Evolutionary conservation across 2,888 invertebrate genomes (phyloP).

Genomic region (Neoscelio sp.): DNA sequence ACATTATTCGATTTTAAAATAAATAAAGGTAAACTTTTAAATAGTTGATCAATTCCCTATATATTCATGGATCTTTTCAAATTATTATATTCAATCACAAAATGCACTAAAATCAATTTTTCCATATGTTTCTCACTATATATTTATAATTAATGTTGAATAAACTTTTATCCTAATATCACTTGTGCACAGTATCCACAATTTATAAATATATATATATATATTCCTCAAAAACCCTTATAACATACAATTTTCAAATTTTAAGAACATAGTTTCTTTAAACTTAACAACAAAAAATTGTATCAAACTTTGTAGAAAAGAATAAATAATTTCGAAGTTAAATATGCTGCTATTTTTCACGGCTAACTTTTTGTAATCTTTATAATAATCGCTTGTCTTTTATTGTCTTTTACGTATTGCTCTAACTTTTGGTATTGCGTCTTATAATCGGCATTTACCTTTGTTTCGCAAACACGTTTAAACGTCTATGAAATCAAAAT

Average conservation of each 20-base stretch:
- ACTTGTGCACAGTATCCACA: slow-evolving; percentile 18
- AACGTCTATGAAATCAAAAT: slow-evolving; percentile 17
- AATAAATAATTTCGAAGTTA: slow-evolving; percentile 2
- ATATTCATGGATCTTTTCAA: too few relatives aligned
- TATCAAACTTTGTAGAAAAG: background rate
- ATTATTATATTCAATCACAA: background rate
- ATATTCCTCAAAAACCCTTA: too few relatives aligned
- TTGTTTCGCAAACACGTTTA: slow-evolving; percentile 47
- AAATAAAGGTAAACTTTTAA: too few relatives aligned
- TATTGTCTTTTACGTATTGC: slow-evolving; percentile 57
- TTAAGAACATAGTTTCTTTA: too few relatives aligned
- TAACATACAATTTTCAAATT: too few relatives aligned
- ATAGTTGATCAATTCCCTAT: too few relatives aligned
- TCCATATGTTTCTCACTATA: slow-evolving; percentile 17
- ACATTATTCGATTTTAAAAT: too few relatives aligned
- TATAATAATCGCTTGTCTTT: slow-evolving; percentile 63
- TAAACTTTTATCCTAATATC: slow-evolving; percentile 13
- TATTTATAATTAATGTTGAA: slow-evolving; percentile 39
- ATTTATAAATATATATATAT: background rate
- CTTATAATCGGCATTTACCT: slow-evolving; percentile 56
- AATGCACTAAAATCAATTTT: slow-evolving; percentile 14
- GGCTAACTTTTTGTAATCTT: slow-evolving; percentile 51
- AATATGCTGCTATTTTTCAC: slow-evolving; percentile 48
- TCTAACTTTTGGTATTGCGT: slow-evolving; percentile 64
- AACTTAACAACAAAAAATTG: background rate